Conservation (phyloP, 2,888 invertebrate genomes). For the Agonum fuliginosum region DNA sequence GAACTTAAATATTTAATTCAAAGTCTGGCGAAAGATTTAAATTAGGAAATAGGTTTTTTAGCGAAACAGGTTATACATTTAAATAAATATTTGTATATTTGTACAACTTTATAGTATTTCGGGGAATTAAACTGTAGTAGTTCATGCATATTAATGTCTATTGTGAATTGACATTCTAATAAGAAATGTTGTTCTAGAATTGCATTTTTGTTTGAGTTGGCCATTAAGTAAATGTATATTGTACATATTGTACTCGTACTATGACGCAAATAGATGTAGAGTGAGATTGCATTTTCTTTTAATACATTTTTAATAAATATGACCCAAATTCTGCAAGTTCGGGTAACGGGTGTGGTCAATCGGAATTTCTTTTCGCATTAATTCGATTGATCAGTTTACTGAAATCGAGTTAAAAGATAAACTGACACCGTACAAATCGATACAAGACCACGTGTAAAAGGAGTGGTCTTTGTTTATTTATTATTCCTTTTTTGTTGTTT, state of each 20-base stretch:
- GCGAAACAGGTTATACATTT: too few species aligned
- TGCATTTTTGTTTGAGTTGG: slow-evolving; percentile 17
- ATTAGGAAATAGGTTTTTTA: too few species aligned
- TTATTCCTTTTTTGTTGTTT: slow-evolving; percentile 17
- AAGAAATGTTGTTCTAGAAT: slow-evolving; percentile 1
- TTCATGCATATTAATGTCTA: too few species aligned
- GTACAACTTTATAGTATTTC: too few species aligned
- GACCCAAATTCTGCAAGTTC: slow-evolving; percentile 32
- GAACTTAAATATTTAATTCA: too few species aligned
- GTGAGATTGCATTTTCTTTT: slow-evolving; percentile 47
- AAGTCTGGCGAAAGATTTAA: too few species aligned
- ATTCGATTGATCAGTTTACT: slow-evolving; percentile 33
- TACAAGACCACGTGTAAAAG: slow-evolving; percentile 40
- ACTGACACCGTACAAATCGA: slow-evolving; percentile 48
- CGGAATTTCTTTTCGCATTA: slow-evolving; percentile 40
- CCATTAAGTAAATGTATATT: too few species aligned
- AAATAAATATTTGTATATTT: too few species aligned
- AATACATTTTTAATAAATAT: slow-evolving; percentile 49
- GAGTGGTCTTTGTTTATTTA: slow-evolving; percentile 40
- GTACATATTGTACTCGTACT: not conserved
- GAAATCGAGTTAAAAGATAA: slow-evolving; percentile 33
- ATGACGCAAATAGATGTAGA: slow-evolving; percentile 25
- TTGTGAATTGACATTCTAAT: not conserved
- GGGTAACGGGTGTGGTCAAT: slow-evolving; percentile 42
- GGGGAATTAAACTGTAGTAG: too few species aligned